Percentiles rank a stretch among this genome's conserved stretches.
Conservation (phyloP, 2,888 invertebrate genomes). For the Eilema caniola region DNA sequence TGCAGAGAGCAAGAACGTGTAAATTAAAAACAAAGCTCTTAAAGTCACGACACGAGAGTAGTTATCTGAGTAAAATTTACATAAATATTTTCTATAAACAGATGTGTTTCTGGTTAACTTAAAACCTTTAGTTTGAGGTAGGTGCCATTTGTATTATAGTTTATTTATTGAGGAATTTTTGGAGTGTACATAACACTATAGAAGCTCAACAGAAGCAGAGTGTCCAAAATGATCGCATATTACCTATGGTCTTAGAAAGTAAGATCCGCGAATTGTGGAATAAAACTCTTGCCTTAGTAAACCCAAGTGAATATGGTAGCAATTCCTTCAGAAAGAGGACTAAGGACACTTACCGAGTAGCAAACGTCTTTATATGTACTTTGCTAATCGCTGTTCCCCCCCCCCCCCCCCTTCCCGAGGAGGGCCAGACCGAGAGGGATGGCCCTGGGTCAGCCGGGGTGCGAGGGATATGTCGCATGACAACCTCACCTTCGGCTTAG, state of each 20-base stretch:
- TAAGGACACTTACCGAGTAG: too few species aligned
- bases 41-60: conserved; percentile 58
- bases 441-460: too few species aligned
- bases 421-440: too few species aligned
- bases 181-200: background rate
- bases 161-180: background rate
- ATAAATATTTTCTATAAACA: conserved; percentile 49
- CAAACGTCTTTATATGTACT: too few species aligned
- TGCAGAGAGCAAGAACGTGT: conserved; percentile 55
- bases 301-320: too few species aligned
- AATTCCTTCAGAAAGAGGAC: too few species aligned
- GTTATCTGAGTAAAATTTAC: conserved; percentile 55
- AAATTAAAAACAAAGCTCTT: conserved; percentile 57
- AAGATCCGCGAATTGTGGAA: background rate
- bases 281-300: too few species aligned
- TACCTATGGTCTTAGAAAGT: background rate
- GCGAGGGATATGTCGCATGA: too few species aligned
- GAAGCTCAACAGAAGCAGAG: background rate
- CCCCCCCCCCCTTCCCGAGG: too few species aligned
- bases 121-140: conserved; percentile 15
- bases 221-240: background rate
- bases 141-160: background rate
- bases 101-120: conserved; percentile 45
- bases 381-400: too few species aligned
- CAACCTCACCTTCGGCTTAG: too few species aligned